phyloP scores from a whole-genome alignment of 2,888 invertebrate species.

The Cheilosia grossa region DNA sequence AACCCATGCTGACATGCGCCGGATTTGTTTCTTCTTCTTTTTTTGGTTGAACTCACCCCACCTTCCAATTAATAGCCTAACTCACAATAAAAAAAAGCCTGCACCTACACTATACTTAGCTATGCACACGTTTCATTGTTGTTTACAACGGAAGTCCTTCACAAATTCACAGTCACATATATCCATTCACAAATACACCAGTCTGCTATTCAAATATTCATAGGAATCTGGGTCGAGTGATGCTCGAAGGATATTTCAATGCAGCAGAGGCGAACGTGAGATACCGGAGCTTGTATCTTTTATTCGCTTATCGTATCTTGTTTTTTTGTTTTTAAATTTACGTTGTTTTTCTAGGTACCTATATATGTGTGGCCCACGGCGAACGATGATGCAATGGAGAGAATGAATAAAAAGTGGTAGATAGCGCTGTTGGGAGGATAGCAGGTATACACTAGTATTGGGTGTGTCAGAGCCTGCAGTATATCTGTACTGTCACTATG shows the following conservation, averaged over 20 bases:
- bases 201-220: conserved; percentile 54
- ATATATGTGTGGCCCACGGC: neutral
- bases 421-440: conserved; percentile 13
- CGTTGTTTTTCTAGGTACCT: conserved; percentile 10
- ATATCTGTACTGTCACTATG: conserved; percentile 16
- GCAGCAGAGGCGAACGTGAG: conserved; percentile 73
- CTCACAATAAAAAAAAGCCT: neutral
- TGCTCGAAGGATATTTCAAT: conserved; percentile 74
- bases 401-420: conserved; percentile 23
- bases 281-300: conserved; percentile 65
- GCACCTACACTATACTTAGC: conserved; percentile 47
- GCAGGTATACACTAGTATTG: conserved; percentile 14
- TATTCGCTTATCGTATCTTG: conserved; percentile 47
- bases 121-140: conserved; percentile 62
- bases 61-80: conserved; percentile 62
- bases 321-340: conserved; percentile 9
- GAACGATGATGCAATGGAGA: conserved; percentile 40
- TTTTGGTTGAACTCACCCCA: neutral
- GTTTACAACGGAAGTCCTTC: conserved; percentile 68
- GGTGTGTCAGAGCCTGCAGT: conserved; percentile 61
- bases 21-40: conserved; percentile 10
- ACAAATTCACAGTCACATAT: conserved; percentile 25
- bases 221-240: conserved; percentile 73
- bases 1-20: conserved; percentile 48
- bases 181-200: conserved; percentile 40